Evolutionary conservation across 2,113 vertebrate species (phyloP).

Genomic region (Amazona guildingii): DNA sequence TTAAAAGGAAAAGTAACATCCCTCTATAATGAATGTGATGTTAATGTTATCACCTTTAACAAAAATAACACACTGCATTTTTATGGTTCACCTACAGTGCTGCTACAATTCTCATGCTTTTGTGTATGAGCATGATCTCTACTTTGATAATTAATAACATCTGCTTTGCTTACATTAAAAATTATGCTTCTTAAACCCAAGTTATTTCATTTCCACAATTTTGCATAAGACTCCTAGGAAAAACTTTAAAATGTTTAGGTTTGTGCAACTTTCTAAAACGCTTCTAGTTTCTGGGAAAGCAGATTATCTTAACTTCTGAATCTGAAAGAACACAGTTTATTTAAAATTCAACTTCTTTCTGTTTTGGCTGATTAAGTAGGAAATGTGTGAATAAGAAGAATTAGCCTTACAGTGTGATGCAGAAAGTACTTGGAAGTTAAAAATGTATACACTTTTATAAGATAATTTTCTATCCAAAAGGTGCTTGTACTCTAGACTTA

Average conservation of each 20-base stretch:
- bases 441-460: neutral
- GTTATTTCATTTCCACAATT: neutral
- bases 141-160: slow-evolving; percentile 30
- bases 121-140: neutral
- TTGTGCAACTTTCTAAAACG: neutral
- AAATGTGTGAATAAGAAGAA: neutral
- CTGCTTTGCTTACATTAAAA: neutral
- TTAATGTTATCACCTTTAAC: neutral
- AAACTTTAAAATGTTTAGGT: neutral
- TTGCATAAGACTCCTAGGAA: neutral
- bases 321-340: neutral
- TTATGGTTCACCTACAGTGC: neutral
- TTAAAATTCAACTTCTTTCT: neutral
- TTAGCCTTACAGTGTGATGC: neutral
- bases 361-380: neutral
- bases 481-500: neutral
- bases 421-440: neutral
- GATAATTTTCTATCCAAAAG: neutral
- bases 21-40: neutral
- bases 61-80: slow-evolving; percentile 35
- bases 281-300: neutral
- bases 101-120: neutral
- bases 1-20: neutral
- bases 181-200: neutral
- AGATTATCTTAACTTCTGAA: neutral